Conservation (phyloP, 2,888 invertebrate species). For the Pristionchus exspectatus region DNA sequence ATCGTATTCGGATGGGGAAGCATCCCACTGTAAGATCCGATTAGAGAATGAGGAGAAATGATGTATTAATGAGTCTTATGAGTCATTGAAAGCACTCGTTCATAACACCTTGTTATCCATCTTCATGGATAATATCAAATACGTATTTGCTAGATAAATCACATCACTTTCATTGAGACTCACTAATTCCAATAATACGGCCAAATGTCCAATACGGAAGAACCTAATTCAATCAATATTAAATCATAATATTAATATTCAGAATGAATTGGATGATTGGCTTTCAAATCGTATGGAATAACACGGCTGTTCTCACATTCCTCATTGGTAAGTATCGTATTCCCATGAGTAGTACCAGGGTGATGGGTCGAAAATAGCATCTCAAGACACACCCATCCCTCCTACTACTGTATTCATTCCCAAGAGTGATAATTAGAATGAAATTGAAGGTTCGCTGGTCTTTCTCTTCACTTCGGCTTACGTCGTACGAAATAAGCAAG, state of each 20-base stretch:
- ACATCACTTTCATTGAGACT: too few species aligned
- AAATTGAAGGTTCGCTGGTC: constrained; percentile 47
- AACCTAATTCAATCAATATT: too few species aligned
- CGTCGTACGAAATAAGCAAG: constrained; percentile 47
- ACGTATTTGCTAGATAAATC: too few species aligned
- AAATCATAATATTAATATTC: not conserved
- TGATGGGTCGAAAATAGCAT: not conserved
- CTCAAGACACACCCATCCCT: not conserved
- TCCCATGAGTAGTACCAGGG: not conserved
- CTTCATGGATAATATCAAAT: not conserved
- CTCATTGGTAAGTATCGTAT: constrained; percentile 7
- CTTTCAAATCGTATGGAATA: constrained; percentile 50
- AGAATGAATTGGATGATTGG: constrained; percentile 10
- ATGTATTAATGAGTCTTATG: not conserved
- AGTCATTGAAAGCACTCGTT: not conserved
- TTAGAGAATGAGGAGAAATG: not conserved
- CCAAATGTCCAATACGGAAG: too few species aligned
- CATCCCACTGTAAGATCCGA: not conserved
- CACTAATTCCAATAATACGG: too few species aligned
- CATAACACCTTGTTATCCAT: not conserved
- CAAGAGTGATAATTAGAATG: not conserved
- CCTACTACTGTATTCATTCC: not conserved
- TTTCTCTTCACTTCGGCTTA: constrained; percentile 49
- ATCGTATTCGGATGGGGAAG: not conserved
- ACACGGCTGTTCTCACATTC: constrained; percentile 50